Conservation (phyloP, 1,140 invertebrate species). For the Neocloeon triangulifer region DNA sequence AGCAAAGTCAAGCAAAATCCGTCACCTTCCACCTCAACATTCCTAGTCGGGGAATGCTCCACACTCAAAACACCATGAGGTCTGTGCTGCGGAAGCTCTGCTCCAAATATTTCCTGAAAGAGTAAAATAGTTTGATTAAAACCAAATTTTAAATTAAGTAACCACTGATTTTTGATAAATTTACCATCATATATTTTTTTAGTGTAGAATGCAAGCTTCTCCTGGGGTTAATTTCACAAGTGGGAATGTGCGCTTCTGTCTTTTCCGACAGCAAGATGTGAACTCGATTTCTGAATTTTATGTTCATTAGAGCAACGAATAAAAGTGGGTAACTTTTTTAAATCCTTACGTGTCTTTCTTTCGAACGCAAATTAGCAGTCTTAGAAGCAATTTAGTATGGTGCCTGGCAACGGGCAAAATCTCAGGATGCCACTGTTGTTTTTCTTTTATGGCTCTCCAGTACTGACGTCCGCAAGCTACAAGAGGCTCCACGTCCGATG, state of each 20-base stretch:
- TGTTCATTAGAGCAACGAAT: too few species aligned
- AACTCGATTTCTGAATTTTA: conserved; percentile 46
- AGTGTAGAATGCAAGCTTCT: conserved; percentile 69
- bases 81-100: conserved; percentile 59
- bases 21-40: conserved; percentile 28
- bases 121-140: not conserved
- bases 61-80: conserved; percentile 57
- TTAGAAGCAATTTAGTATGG: conserved; percentile 47
- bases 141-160: not conserved
- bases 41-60: conserved; percentile 23
- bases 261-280: conserved; percentile 67
- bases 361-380: conserved; percentile 55
- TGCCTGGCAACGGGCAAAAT: conserved; percentile 41
- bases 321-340: too few species aligned
- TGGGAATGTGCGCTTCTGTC: conserved; percentile 55
- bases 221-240: conserved; percentile 67
- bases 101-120: conserved; percentile 58
- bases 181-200: conserved; percentile 66
- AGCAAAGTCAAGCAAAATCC: conserved; percentile 64
- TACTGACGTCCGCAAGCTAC: conserved; percentile 36
- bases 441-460: not conserved
- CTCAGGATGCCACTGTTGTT: conserved; percentile 43
- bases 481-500: conserved; percentile 58
- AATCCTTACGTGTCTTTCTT: conserved; percentile 44
- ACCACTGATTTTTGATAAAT: too few species aligned